Evolutionary conservation across 2,113 vertebrate species (phyloP).

Genomic region (Tringa solitaria): DNA sequence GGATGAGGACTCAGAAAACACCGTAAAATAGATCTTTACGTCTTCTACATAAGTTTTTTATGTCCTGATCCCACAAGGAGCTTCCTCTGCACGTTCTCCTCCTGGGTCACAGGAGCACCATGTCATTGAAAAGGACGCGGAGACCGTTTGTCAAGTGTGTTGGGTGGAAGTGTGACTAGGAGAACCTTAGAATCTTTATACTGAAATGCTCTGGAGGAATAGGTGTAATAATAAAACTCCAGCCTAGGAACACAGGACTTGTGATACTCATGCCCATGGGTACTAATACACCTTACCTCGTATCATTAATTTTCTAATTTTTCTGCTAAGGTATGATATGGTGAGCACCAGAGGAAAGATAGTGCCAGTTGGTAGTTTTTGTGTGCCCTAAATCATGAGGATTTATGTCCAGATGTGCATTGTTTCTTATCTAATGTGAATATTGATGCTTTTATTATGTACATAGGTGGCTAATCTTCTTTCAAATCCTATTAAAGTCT

Average conservation of each 20-base stretch:
- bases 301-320: neutral
- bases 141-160: neutral
- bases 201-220: neutral
- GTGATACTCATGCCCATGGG: neutral
- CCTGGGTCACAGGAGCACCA: neutral
- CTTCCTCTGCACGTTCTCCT: neutral
- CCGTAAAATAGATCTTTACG: neutral
- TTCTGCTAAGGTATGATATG: neutral
- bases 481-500: neutral
- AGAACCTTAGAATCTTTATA: neutral
- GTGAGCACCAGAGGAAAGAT: neutral
- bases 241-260: neutral
- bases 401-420: neutral
- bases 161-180: neutral
- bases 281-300: neutral
- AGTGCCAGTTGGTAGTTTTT: neutral
- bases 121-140: neutral
- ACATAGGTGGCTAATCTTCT: neutral
- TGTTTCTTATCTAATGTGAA: neutral
- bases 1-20: neutral
- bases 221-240: neutral
- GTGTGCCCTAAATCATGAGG: neutral
- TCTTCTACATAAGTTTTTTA: neutral
- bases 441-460: neutral
- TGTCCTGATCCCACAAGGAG: neutral